Percentiles rank a stretch among this genome's conserved stretches.
phyloP scores from a whole-genome alignment of 2,113 vertebrate genomes.

The Hyla sarda region DNA sequence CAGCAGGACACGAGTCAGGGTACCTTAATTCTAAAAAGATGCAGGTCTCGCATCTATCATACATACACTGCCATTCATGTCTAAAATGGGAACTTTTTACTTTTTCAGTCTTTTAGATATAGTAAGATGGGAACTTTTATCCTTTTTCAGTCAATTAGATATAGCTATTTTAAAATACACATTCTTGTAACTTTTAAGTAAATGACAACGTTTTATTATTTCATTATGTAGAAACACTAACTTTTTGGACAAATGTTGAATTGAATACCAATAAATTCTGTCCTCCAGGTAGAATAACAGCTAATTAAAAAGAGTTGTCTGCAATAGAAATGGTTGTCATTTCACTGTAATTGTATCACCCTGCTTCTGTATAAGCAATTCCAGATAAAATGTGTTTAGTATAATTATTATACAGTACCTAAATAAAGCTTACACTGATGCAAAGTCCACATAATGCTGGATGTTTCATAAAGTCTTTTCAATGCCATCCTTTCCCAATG shows the following conservation, averaged over 20 bases:
- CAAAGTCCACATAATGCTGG: neutral
- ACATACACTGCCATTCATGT: too few species aligned
- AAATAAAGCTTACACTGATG: neutral
- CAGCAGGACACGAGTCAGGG: too few species aligned
- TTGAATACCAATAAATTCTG: neutral
- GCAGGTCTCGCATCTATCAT: too few species aligned
- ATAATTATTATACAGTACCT: neutral
- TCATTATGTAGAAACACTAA: neutral
- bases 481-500: neutral
- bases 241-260: neutral
- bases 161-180: neutral
- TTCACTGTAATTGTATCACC: neutral
- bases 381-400: neutral
- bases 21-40: too few species aligned
- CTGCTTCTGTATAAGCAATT: neutral
- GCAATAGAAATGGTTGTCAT: neutral
- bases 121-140: too few species aligned
- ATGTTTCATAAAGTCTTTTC: neutral
- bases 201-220: neutral
- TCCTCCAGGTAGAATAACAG: neutral
- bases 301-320: constrained; percentile 7
- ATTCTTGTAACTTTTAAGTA: neutral
- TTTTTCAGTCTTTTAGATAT: too few species aligned
- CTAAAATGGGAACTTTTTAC: too few species aligned
- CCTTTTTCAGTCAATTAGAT: too few species aligned